Conservation (phyloP, 1,140 invertebrate species). For the Dreissena polymorpha region DNA sequence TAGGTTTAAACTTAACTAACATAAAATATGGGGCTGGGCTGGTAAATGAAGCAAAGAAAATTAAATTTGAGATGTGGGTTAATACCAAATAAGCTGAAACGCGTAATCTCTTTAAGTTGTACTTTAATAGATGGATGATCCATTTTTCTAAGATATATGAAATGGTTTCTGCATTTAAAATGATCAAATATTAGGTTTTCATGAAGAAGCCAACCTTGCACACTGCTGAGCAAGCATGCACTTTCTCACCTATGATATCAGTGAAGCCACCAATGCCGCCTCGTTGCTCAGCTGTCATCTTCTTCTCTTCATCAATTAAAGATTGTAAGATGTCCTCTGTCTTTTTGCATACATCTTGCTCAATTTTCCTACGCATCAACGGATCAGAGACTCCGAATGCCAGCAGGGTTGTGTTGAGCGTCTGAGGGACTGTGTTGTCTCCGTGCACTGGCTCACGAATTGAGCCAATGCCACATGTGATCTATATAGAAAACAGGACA, state of each 20-base stretch:
- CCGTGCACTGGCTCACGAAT: conserved; percentile 1
- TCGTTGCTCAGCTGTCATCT: conserved; percentile 50
- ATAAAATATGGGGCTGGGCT: too few relatives aligned
- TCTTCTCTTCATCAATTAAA: conserved; percentile 56
- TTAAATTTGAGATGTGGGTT: too few relatives aligned
- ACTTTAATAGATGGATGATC: too few relatives aligned
- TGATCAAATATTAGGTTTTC: too few relatives aligned
- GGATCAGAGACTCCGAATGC: conserved; percentile 12
- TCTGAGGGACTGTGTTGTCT: conserved; percentile 18
- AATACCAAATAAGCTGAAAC: too few relatives aligned
- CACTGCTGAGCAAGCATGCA: too few relatives aligned
- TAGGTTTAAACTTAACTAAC: too few relatives aligned
- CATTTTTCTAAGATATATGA: too few relatives aligned
- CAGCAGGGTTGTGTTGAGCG: background rate
- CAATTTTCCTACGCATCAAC: conserved; percentile 9
- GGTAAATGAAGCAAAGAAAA: too few relatives aligned
- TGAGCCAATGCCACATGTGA: background rate
- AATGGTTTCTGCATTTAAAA: too few relatives aligned
- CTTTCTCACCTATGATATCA: conserved; percentile 62
- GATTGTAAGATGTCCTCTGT: conserved; percentile 52
- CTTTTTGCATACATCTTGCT: conserved; percentile 5
- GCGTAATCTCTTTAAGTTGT: too few relatives aligned
- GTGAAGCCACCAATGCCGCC: conserved; percentile 62
- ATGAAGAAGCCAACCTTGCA: too few relatives aligned
- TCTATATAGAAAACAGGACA: conserved; percentile 4